Percentiles rank a stretch among this genome's conserved stretches.
Evolutionary conservation across 2,888 invertebrate genomes (phyloP).

Genomic region (Ornithoptera priamus): DNA sequence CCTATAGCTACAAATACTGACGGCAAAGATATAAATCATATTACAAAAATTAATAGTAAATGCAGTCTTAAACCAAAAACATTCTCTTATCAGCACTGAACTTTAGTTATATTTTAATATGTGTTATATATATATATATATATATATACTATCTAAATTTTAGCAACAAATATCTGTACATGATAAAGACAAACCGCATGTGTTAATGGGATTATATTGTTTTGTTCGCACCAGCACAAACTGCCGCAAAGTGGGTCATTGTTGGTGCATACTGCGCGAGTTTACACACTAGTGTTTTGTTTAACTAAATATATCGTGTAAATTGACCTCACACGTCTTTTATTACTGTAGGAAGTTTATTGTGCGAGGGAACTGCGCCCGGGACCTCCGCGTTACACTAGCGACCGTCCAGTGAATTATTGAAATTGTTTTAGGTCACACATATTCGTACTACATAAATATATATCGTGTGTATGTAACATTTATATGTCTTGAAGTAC

Average conservation of each 20-base stretch:
- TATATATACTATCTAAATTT: slow-evolving; percentile 35
- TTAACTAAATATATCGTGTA: slow-evolving; percentile 35
- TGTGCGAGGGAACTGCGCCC: background rate
- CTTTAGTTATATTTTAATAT: no score
- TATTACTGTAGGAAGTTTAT: slow-evolving; percentile 2
- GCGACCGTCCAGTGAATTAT: background rate
- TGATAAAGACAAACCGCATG: slow-evolving; percentile 52
- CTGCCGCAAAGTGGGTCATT: slow-evolving; percentile 42
- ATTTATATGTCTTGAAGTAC: no score
- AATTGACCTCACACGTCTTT: slow-evolving; percentile 35
- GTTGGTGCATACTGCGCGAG: slow-evolving; percentile 42
- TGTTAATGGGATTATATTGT: slow-evolving; percentile 53
- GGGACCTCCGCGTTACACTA: background rate
- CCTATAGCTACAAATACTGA: no score
- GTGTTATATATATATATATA: background rate
- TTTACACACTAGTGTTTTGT: slow-evolving; percentile 25
- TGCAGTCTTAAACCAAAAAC: no score
- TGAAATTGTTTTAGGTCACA: background rate
- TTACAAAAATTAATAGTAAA: no score
- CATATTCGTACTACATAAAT: no score
- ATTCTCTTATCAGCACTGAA: no score
- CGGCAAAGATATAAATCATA: no score
- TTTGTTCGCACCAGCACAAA: slow-evolving; percentile 47
- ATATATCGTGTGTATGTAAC: no score
- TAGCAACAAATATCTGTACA: slow-evolving; percentile 40